Percentiles rank a stretch among this genome's conserved stretches.
Evolutionary conservation across 2,888 invertebrate species (phyloP).

Genomic region (Philhelius pedissequus): DNA sequence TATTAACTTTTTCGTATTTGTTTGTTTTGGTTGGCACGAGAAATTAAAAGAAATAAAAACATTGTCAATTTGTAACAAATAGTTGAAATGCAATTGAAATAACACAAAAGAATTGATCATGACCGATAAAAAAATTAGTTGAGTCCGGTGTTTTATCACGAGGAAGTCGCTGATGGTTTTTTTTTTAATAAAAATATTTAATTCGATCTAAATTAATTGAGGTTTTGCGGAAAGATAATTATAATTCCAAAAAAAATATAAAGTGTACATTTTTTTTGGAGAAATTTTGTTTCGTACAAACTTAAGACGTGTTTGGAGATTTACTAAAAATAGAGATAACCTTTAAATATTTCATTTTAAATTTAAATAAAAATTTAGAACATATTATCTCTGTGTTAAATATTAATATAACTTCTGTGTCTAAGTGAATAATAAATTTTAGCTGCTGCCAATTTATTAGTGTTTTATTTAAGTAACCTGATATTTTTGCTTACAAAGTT

Average conservation of each 20-base stretch:
- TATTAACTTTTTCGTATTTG: background rate
- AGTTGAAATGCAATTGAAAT: slow-evolving; percentile 13
- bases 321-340: background rate
- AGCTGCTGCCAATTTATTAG: too few species aligned
- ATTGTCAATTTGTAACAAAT: slow-evolving; percentile 32
- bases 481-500: too few species aligned
- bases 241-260: background rate
- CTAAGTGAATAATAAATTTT: too few species aligned
- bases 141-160: slow-evolving; percentile 62
- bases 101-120: slow-evolving; percentile 42
- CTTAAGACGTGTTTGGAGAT: background rate
- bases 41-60: slow-evolving; percentile 12
- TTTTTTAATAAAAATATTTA: background rate
- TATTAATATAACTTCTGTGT: too few species aligned
- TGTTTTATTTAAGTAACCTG: too few species aligned
- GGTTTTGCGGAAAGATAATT: slow-evolving; percentile 45
- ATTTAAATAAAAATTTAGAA: too few species aligned
- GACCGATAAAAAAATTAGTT: slow-evolving; percentile 45
- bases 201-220: background rate
- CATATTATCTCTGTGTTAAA: too few species aligned
- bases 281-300: slow-evolving; percentile 51
- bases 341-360: too few species aligned
- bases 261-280: background rate
- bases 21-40: background rate
- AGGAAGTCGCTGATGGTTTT: slow-evolving; percentile 52